Evolutionary conservation across 1,140 invertebrate genomes (phyloP), one percentile per base, ranked within the genome.

Genomic region (Micrasema longulum): DNA sequence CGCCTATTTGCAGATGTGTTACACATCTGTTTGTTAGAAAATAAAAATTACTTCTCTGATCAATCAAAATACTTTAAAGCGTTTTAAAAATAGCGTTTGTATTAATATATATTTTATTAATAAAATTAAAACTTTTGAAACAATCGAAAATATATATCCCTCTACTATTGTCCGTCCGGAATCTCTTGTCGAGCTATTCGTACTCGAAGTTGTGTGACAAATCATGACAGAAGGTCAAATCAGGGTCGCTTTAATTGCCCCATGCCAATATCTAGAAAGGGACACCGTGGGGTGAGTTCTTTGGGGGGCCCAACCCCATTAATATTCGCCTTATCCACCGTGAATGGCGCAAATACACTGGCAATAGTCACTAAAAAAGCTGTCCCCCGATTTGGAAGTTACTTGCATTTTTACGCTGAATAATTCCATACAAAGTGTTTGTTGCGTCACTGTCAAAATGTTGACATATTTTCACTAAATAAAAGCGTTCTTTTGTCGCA

Each of bases 171-270:
- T 16, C 43, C 43, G n/a, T 16, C 16, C 20, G 47, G 47, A 55
- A 26, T 55, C 52, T 31, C 14, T 4, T 52, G 60, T 72, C 55
- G 26, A 62, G 62, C 53, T 22, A 47, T 47, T 38, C 23, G 52
- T 38, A 68, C 60, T 55, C 23, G 23, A 75, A 72, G 47, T 75
- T 70, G 70, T 69, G 70, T 72, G 71, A 76, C 74, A 76, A 76
- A 76, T 76, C 71, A 73, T 72, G 74, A 76, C 74, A 76, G 74
- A 73, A 76, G 74, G 74, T 76, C 74, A 73, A 73, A 73, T 76
- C 74, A 71, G 74, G 74, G 74, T 76, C 67, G 71, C 55, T 76
- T 76, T 76, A 76, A 76, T 76, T 73, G 71, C 57, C 65, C 57
- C 53, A 62, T 68, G 71, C 71, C 64, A 67, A 68, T 67, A 72